phyloP scores from a whole-genome alignment of 2,888 invertebrate genomes.

The Lasioglossum pauxillum region DNA sequence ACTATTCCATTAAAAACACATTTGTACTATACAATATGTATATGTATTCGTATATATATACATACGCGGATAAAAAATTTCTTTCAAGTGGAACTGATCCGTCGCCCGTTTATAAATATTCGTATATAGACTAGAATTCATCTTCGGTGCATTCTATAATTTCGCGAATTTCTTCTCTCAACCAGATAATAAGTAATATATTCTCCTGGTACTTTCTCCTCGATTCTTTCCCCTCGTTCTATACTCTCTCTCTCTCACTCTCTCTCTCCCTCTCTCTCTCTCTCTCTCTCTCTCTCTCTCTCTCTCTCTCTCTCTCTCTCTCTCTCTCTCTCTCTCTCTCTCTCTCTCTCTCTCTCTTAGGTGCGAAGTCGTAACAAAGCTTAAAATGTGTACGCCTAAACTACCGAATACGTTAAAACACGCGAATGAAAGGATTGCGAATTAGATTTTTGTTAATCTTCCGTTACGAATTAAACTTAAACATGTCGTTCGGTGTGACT shows the following conservation, averaged over 20 bases:
- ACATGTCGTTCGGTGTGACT: not conserved
- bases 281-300: not conserved
- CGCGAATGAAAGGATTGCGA: not conserved
- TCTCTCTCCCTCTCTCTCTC: too few species aligned
- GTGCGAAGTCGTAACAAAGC: constrained; percentile 15
- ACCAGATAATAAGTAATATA: not conserved
- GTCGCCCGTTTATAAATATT: constrained; percentile 8
- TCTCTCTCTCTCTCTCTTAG: not conserved
- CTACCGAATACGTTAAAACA: not conserved
- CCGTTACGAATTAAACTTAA: not conserved
- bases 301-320: not conserved
- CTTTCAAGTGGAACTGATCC: constrained; percentile 27
- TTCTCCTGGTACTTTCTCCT: not conserved
- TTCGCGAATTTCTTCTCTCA: not conserved
- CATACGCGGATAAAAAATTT: constrained; percentile 28
- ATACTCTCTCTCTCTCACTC: not conserved
- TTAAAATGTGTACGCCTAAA: constrained; percentile 13
- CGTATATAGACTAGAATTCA: constrained; percentile 23
- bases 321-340: too few species aligned
- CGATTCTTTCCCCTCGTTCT: not conserved
- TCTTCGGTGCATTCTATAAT: not conserved
- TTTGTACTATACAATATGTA: constrained; percentile 47
- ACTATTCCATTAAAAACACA: constrained; percentile 35
- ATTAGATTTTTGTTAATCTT: not conserved
- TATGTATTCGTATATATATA: constrained; percentile 2